Conservation (phyloP, 2,888 invertebrate species). For the Drosophila percnosoma region DNA sequence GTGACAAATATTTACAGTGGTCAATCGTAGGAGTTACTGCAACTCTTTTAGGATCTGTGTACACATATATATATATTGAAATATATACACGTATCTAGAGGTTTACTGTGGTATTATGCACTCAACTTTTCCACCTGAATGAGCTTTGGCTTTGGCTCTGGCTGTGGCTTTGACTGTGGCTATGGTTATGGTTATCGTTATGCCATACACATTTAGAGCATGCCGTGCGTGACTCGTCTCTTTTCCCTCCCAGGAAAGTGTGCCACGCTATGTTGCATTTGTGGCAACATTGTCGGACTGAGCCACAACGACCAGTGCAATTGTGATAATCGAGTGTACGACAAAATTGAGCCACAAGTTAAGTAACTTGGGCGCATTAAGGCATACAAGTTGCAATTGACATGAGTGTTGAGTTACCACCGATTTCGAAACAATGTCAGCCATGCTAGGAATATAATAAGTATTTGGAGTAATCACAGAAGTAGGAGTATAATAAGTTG, state of each 20-base stretch:
- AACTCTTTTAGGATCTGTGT: not conserved
- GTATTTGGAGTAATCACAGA: not conserved
- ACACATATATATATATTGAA: not conserved
- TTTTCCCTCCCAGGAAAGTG: conserved; percentile 46
- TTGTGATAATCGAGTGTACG: conserved; percentile 7
- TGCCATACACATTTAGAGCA: conserved; percentile 53
- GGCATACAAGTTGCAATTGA: conserved; percentile 1
- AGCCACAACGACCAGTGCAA: conserved; percentile 1
- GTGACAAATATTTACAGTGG: conserved; percentile 53
- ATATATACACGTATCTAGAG: conserved; percentile 20
- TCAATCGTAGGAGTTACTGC: not conserved
- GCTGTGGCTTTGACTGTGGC: not conserved
- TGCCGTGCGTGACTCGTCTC: conserved; percentile 66
- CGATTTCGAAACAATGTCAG: not conserved
- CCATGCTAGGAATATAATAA: not conserved
- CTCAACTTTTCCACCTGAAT: conserved; percentile 61
- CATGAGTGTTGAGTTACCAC: not conserved
- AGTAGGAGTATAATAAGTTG: not conserved
- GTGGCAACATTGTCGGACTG: conserved; percentile 39
- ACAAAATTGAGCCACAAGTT: conserved; percentile 13
- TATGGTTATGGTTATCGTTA: conserved; percentile 28
- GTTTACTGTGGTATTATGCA: conserved; percentile 54
- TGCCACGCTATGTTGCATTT: conserved; percentile 49
- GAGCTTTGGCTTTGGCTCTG: conserved; percentile 1
- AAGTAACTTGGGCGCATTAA: conserved; percentile 22